phyloP scores from a whole-genome alignment of 2,113 vertebrate genomes.

The Calonectris borealis region DNA sequence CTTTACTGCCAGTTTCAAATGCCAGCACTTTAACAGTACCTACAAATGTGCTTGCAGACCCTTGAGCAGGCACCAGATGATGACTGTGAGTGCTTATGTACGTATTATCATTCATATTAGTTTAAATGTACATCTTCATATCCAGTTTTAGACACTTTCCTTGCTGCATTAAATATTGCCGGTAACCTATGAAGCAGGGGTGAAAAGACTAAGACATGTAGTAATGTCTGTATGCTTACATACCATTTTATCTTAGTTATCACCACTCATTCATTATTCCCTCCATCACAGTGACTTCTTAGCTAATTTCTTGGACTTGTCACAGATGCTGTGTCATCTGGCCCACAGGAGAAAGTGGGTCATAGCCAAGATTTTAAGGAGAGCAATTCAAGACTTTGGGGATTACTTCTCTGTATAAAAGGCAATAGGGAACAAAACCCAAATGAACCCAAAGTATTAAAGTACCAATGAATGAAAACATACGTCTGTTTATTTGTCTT shows the following conservation, averaged over 20 bases:
- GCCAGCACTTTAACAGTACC: neutral
- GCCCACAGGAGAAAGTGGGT: neutral
- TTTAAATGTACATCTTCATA: neutral
- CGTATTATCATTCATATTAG: fast-evolving
- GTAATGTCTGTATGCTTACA: neutral
- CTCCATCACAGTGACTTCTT: neutral
- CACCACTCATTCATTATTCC: neutral
- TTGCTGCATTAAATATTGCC: neutral
- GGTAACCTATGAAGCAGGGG: neutral
- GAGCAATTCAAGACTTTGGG: neutral
- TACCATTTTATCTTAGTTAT: neutral
- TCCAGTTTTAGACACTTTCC: neutral
- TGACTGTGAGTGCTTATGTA: neutral
- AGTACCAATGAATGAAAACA: neutral
- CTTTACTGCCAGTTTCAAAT: neutral
- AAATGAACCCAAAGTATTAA: neutral
- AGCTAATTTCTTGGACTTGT: neutral
- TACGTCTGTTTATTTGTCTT: fast-evolving
- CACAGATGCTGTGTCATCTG: neutral
- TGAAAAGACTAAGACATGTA: neutral
- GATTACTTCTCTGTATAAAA: neutral
- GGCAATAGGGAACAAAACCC: neutral
- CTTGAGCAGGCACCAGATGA: neutral
- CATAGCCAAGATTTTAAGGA: neutral
- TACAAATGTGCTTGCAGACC: neutral